phyloP scores from a whole-genome alignment of 2,113 vertebrate genomes.

The Pteropus alecto region DNA sequence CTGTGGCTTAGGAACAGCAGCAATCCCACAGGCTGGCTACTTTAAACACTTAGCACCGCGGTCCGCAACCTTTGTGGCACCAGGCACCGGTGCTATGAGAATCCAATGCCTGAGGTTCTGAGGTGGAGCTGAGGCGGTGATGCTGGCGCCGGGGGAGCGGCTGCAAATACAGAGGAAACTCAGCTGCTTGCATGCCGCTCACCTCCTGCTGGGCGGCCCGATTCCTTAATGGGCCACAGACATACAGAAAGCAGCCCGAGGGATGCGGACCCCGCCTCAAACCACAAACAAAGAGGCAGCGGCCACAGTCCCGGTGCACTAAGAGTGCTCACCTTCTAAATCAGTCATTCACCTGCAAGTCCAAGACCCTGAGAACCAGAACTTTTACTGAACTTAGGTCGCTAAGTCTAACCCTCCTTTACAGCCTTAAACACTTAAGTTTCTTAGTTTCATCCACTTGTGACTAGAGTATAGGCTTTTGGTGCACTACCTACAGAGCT shows the following conservation, averaged over 20 bases:
- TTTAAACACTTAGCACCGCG: not conserved
- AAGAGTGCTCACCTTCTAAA: not conserved
- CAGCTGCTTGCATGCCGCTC: no score
- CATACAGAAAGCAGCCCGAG: no score
- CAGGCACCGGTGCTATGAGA: no score
- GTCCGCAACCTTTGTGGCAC: no score
- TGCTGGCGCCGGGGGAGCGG: no score
- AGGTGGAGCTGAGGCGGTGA: no score
- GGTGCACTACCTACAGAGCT: not conserved
- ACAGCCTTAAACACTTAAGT: not conserved
- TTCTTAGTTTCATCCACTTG: not conserved
- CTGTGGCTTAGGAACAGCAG: not conserved
- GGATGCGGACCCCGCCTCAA: no score
- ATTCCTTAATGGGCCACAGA: no score
- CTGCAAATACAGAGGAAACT: no score
- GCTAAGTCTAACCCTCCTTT: not conserved
- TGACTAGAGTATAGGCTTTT: not conserved
- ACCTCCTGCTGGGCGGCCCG: no score
- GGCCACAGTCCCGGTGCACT: not conserved
- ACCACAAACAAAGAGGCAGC: not conserved
- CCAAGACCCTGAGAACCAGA: not conserved
- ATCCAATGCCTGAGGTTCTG: no score
- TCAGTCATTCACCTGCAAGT: not conserved
- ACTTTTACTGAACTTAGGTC: not conserved
- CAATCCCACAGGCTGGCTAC: not conserved